Base-by-base conservation (phyloP, 1,140 invertebrate species). In the Drosophila pachea region DNA sequence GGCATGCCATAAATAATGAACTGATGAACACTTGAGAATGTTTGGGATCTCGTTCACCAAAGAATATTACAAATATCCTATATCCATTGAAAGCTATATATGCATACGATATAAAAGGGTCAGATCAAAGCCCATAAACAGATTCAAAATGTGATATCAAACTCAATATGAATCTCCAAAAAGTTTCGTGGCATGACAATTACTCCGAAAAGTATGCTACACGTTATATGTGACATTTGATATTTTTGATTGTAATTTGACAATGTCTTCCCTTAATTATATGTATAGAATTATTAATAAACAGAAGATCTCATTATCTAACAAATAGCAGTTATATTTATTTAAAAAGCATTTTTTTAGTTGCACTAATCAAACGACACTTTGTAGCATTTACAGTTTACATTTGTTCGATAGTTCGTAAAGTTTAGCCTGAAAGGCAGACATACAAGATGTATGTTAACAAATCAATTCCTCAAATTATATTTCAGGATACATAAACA, bases 391-490 rank as follows among this genome's bases (percentile, higher is more conserved):
- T 65, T 59, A 56, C 58, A 33, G 70, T 68, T 72, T 45, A 38
- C 61, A 45, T 49, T 54, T 56, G 43, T 60, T 45, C 45, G 55
- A 45, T 63, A 32, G 68, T 64, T 59, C 54, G 29, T 54, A 59
- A 48, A 14, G 49, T 50, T 64, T 50, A 12, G 67, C 61, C 66
- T 63, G 36, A 43, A 55, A 33, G 59, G 59, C 60, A 45, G 53
- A 61, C 12, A 68, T 45, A 54, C 42, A 48, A 8, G 5, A 12
- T 29, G 47, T 52, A 47, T 53, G 52, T 66, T 82, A 73, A 75
- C 76, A 84, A 82, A 82, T 82, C 78, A 82, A 82, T 82, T 82
- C 78, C 78, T 84, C 75, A 82, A 82, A 84, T 83, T 63, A 82
- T 83, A 82, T 82, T 74, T 83, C 64, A 84, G 75, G 72, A 78